phyloP scores from a whole-genome alignment of 2,888 invertebrate species.

The Argyresthia albistria region DNA sequence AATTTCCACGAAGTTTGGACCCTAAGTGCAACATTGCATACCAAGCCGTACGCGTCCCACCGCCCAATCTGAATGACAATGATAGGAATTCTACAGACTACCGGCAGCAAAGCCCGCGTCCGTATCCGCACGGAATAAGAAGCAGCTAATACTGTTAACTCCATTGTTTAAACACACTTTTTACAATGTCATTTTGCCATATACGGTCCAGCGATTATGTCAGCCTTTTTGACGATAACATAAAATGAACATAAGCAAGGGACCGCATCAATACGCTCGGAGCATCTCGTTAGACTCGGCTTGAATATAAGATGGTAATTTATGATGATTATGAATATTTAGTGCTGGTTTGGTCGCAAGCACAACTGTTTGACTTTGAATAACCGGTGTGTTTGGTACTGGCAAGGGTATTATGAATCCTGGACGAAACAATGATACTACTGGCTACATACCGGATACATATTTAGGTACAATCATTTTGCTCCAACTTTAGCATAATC shows the following conservation, averaged over 20 bases:
- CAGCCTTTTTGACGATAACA: conserved; percentile 62
- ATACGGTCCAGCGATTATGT: conserved; percentile 65
- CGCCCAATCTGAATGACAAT: conserved; percentile 66
- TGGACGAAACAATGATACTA: no score
- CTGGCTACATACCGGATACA: no score
- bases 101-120: conserved; percentile 29
- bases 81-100: conserved; percentile 52
- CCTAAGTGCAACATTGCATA: conserved; percentile 56
- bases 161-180: conserved; percentile 60
- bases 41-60: conserved; percentile 60
- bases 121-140: conserved; percentile 68
- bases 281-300: not conserved
- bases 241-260: conserved; percentile 15
- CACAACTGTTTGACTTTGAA: no score
- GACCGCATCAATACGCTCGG: conserved; percentile 34
- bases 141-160: conserved; percentile 60
- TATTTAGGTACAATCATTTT: no score
- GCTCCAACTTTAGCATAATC: no score
- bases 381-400: no score
- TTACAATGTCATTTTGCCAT: conserved; percentile 66
- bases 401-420: no score
- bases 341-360: no score
- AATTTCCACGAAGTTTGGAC: conserved; percentile 1
- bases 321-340: no score
- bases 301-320: not conserved